Evolutionary conservation across 2,113 vertebrate genomes (phyloP), one percentile per base, ranked within the genome.

Genomic region (Crotalus horridus): DNA sequence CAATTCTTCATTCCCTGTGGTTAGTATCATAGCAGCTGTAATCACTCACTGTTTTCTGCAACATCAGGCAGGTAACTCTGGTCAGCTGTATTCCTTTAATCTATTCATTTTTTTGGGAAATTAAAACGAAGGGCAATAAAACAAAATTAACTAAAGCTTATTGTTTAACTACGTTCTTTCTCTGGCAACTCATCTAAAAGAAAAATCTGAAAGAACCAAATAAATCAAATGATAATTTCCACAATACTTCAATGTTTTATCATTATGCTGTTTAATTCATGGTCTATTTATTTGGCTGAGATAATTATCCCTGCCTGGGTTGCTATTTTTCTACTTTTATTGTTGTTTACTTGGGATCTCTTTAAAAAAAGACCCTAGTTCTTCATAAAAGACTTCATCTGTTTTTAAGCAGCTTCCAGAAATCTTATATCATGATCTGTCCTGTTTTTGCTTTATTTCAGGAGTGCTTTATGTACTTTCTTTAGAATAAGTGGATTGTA

Each of bases 141-240:
- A 94, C 86, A 91, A 96, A 97, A 96, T 96, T 95, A 97, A 97
- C 96, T 94, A 94, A 95, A 96, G 93, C 61, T 95, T 91, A 86
- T 81, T 94, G 95, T 96, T 94, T 93, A 95, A 85, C 85, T 95
- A 54, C 6, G 46, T 26, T 95, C 55, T 96, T 94, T 95, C 90
- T 91, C 94, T 97, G 97, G 97, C 95, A 96, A 91, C 91, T 92
- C 96, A 96, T 97, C 96, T 96, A 88, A 97, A 96, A 96, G 95
- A 95, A 96, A 93, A 92, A 95, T 93, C 96, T 95, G 95, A 96
- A 96, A 94, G 88, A 95, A 97, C 95, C 94, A 97, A 95, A 96
- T 93, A 97, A 93, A 97, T 96, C 96, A 96, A 96, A 85, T 55
- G 94, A 93, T 95, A 94, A 96, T 94, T 94, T 94, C 96, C 96